These are phyloP conservation scores for Acanthurus tractus DNA, from an alignment of 2,797 vertebrate species.

Conservation along the genomic window DNA sequence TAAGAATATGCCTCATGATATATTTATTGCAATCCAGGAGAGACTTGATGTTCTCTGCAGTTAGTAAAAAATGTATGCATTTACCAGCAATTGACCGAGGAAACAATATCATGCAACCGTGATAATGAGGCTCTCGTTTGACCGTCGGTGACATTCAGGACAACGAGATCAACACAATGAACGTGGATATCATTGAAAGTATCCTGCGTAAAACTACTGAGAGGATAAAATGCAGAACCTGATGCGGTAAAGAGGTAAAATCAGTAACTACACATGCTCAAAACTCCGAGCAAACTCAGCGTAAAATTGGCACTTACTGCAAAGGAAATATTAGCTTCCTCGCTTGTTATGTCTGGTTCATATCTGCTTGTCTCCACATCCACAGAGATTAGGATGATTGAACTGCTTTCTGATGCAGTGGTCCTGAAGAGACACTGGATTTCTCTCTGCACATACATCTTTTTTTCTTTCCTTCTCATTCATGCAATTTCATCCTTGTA, in stretches of 20 bases:
- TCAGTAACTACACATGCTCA: not conserved
- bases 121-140: not conserved
- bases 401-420: constrained; percentile 2
- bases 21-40: too few species aligned
- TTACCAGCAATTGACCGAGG: not conserved
- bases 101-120: not conserved
- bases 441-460: not conserved
- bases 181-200: too few species aligned
- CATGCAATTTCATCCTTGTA: not conserved
- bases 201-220: not conserved
- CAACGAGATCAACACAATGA: not conserved
- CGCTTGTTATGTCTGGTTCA: not conserved
- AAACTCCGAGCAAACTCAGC: not conserved
- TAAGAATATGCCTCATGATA: too few species aligned
- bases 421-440: constrained; percentile 13
- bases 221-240: not conserved
- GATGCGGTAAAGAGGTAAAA: not conserved
- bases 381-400: not conserved
- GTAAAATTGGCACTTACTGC: not conserved
- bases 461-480: not conserved
- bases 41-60: too few species aligned
- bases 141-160: not conserved
- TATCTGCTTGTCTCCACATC: constrained; percentile 12
- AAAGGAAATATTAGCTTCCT: constrained; percentile 1
- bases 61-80: too few species aligned